Evolutionary conservation across 2,113 vertebrate species (phyloP).

Genomic region (Potamarius usumacintae): DNA sequence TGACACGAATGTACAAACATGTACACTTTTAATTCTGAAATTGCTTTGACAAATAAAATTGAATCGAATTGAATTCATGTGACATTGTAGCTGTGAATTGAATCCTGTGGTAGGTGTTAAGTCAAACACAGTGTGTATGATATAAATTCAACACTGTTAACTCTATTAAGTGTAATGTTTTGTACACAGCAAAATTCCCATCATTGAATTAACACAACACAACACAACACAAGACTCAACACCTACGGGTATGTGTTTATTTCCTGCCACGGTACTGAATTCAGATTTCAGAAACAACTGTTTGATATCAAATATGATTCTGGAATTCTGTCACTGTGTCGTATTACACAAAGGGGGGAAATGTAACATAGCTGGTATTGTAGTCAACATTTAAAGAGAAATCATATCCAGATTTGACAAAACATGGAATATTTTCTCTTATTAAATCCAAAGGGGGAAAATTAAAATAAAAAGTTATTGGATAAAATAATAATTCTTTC

Average conservation of each 20-base stretch:
- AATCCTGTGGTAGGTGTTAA: neutral
- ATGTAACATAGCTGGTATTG: neutral
- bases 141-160: neutral
- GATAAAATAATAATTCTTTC: neutral
- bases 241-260: neutral
- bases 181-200: neutral
- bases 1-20: neutral
- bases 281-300: neutral
- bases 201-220: neutral
- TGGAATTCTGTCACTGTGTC: neutral
- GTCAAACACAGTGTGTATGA: neutral
- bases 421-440: neutral
- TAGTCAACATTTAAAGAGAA: neutral
- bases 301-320: neutral
- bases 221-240: neutral
- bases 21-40: neutral
- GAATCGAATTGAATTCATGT: neutral
- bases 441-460: neutral
- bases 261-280: neutral
- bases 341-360: neutral
- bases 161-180: neutral
- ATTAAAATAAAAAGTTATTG: neutral
- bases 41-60: neutral
- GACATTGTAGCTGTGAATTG: neutral
- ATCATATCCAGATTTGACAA: neutral